Conservation (phyloP, 1,140 invertebrate species). For the Lepidurus apus region DNA sequence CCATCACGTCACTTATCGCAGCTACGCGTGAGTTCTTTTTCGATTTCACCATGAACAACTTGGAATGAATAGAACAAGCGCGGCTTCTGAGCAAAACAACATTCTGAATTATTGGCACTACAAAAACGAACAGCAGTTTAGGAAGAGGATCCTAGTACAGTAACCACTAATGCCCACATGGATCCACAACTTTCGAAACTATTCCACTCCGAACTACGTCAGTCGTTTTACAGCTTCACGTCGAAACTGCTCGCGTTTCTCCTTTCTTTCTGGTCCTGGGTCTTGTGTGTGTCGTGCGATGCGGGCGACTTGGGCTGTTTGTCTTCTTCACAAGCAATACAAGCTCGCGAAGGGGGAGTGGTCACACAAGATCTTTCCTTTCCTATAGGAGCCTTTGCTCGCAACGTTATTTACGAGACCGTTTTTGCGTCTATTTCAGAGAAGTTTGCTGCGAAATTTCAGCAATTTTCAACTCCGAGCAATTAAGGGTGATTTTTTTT, state of each 20-base stretch:
- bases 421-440: background rate
- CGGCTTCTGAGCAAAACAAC: background rate
- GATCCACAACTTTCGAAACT: background rate
- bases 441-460: background rate
- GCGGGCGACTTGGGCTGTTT: constrained; percentile 1
- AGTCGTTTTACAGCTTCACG: background rate
- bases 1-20: background rate
- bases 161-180: background rate
- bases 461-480: too few relatives aligned
- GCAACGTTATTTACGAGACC: background rate
- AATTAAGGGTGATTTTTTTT: too few relatives aligned
- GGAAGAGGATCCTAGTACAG: too few relatives aligned
- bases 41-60: background rate
- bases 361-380: background rate
- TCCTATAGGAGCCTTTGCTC: background rate
- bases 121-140: too few relatives aligned
- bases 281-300: background rate
- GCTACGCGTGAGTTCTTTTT: background rate
- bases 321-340: constrained; percentile 5
- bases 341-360: background rate
- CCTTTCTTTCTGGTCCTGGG: background rate
- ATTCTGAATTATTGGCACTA: too few relatives aligned
- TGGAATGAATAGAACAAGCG: background rate
- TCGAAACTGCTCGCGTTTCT: constrained; percentile 7
- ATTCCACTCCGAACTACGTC: background rate